Evolutionary conservation across 2,113 vertebrate species (phyloP).

Genomic region (Ascaphus truei): DNA sequence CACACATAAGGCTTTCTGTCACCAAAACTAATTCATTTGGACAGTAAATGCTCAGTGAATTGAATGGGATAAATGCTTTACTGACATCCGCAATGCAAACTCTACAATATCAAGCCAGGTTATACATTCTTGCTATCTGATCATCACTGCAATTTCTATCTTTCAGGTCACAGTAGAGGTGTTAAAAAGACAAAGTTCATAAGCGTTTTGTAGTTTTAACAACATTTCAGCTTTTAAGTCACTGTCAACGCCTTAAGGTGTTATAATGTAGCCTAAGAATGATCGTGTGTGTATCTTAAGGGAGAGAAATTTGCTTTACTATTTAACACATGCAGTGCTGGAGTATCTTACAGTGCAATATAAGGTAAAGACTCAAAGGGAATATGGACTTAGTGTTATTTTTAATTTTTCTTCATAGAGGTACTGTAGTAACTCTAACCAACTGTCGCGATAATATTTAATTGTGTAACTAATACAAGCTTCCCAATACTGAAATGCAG

Average conservation of each 20-base stretch:
- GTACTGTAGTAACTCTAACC: too few species aligned
- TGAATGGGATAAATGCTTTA: slow-evolving; percentile 6
- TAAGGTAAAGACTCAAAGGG: too few species aligned
- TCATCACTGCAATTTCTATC: slow-evolving; percentile 12
- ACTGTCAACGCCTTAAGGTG: neutral
- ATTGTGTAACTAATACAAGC: too few species aligned
- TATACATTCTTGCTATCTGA: slow-evolving; percentile 1
- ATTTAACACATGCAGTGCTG: too few species aligned
- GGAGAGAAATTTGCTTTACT: too few species aligned
- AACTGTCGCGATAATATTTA: too few species aligned
- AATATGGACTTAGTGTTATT: too few species aligned
- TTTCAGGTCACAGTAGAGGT: neutral
- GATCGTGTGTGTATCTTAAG: neutral
- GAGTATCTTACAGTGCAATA: too few species aligned
- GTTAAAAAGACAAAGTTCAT: neutral
- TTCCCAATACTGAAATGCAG: too few species aligned
- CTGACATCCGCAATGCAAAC: neutral
- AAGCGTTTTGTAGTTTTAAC: neutral
- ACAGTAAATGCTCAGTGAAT: neutral
- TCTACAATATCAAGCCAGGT: neutral
- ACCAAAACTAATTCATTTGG: slow-evolving; percentile 9
- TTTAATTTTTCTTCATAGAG: too few species aligned
- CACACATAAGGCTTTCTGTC: slow-evolving; percentile 1
- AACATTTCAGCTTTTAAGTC: slow-evolving; percentile 8
- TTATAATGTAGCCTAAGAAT: too few species aligned